Conservation (phyloP, 2,888 invertebrate genomes). For the Lasiommata megera region DNA sequence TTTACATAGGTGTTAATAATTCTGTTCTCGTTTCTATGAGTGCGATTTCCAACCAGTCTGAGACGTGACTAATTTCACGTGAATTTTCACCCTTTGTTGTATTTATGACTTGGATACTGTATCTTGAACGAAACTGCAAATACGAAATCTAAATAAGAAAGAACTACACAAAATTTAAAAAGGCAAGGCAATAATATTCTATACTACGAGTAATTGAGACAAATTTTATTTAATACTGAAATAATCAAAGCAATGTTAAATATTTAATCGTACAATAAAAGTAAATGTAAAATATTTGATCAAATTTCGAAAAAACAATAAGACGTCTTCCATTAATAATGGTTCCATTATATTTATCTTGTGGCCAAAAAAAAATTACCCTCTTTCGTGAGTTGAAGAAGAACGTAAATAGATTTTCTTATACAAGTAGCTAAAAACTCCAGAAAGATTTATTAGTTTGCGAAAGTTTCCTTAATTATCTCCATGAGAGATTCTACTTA, state of each 20-base stretch:
- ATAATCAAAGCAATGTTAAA: too few species aligned
- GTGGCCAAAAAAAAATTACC: background rate
- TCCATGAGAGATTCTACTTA: background rate
- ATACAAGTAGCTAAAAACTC: background rate
- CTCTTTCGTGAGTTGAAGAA: background rate
- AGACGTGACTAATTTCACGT: conserved; percentile 3
- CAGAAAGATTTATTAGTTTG: conserved; percentile 13
- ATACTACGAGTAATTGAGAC: too few species aligned
- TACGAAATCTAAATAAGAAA: background rate
- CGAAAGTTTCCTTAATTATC: conserved; percentile 7
- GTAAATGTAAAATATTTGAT: too few species aligned
- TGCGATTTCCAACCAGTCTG: background rate
- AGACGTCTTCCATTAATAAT: too few species aligned
- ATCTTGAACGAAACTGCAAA: background rate
- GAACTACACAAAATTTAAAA: too few species aligned
- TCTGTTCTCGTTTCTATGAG: background rate
- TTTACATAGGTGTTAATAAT: conserved; percentile 1
- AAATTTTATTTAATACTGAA: too few species aligned
- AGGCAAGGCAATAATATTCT: too few species aligned
- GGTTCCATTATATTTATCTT: background rate
- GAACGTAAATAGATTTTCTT: conserved; percentile 2
- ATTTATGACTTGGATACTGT: background rate
- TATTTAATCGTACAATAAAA: too few species aligned
- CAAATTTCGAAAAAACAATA: too few species aligned
- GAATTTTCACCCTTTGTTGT: background rate